Evolutionary conservation across 23 tunicate species (phyloP).

Genomic region (Ciona savignyi): DNA sequence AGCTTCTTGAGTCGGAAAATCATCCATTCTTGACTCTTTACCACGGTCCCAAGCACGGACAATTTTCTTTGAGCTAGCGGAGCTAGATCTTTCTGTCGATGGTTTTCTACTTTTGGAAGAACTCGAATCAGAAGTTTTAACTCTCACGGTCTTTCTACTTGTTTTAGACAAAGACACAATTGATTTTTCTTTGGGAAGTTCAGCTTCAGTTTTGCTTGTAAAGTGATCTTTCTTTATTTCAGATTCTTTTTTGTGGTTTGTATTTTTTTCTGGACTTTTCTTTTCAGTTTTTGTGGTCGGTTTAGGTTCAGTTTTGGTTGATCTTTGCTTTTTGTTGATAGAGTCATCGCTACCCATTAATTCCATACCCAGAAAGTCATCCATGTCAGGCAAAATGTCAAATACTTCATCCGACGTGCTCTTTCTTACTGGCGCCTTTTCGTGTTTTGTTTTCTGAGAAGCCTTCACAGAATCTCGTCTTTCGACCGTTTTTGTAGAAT

Average conservation of each 20-base stretch:
- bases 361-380: slow-evolving; percentile 38
- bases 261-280: not conserved
- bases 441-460: not conserved
- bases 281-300: not conserved
- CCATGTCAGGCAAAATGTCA: slow-evolving; percentile 44
- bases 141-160: slow-evolving; percentile 3
- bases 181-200: not conserved
- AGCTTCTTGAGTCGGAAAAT: not conserved
- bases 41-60: not conserved
- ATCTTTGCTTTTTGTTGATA: not conserved
- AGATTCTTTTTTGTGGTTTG: not conserved
- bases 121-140: not conserved
- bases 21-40: not conserved
- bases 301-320: not conserved
- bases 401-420: slow-evolving; percentile 31
- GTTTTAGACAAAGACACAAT: not conserved
- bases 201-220: not conserved
- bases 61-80: not conserved
- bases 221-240: not conserved
- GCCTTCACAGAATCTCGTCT: not conserved
- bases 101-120: not conserved
- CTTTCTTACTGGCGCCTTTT: not conserved
- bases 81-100: not conserved
- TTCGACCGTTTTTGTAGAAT: not conserved
- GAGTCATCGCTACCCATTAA: slow-evolving; percentile 13